Base-by-base conservation (phyloP, 2,888 invertebrate genomes). In the Spisula subtruncata region DNA sequence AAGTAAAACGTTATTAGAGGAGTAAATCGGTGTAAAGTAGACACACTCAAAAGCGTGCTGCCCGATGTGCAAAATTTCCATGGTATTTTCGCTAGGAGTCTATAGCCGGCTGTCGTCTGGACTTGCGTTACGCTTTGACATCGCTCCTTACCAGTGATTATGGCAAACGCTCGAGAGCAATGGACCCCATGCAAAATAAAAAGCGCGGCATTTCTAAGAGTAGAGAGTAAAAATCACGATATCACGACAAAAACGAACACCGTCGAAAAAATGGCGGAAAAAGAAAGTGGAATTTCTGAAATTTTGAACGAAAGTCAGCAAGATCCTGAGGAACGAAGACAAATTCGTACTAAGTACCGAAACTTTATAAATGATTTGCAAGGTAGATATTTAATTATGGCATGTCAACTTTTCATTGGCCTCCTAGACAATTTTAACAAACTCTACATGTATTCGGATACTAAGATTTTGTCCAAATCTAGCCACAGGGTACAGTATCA, bases 311-410 rank as follows among this genome's bases (percentile, higher is more conserved):
- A 51, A 4, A 85, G 81, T 75, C 66, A 89, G 29, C 93, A 92
- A 86, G 86, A 87, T 82, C 89, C 83, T 29, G 87, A 88, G 12
- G 90, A 92, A 86, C 85, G 93, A 54, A 81, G 93, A 85, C 79
- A 85, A 80, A 93, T 93, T 20, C 79, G 93, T 82, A 51, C 80
- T 20, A 89, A 88, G n/a, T 93, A 93, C 75, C 87, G 93, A 85
- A 75, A 82, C 81, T 89, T 90, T 8, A 79, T 91, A 29, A 83
- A 85, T 20, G 87, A 85, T 0, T 35, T 91, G 12, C 89, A 89
- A 89, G 91, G 91, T 88, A 16, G 10, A 81, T 79, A 1, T 66
- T n/a, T 66, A 8, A 66, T 51, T 51, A 12, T 51, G 51, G 16
- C 12, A 8, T 51, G 16, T 51, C 14, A 1, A 16, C 51, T 51